Base-by-base conservation (phyloP, 2,888 invertebrate species). In the Microplitis deprimator region DNA sequence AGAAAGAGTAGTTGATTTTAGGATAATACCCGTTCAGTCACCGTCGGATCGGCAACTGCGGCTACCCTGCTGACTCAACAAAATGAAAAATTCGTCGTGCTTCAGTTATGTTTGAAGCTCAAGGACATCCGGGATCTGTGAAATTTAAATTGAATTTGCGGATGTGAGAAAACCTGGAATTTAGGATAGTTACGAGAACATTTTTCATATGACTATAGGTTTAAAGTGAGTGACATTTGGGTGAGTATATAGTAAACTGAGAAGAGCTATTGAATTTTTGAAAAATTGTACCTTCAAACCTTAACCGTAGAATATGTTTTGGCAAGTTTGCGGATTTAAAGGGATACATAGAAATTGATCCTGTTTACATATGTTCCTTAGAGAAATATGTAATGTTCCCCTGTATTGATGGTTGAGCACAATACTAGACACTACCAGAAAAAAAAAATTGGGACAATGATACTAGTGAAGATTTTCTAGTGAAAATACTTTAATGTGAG, bases 71-170 rank as follows among this genome's bases (percentile, higher is more conserved):
- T 78, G 79, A 75, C 70, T 64, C 61, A 81, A 80, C 79, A 79
- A 81, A 82, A 84, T 83, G 81, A 75, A 39, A 73, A 82, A 87
- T 88, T 87, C 85, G 87, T 79, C 85, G 79, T 81, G 87, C 88
- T 88, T 88, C 85, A 84, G 83, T 85, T 86, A 84, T 81, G 77
- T 81, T 79, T 82, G 85, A 86, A 82, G 80, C 79, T 78, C 82
- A 83, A 84, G 83, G 84, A 82, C 85, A 82, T 82, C 81, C 81
- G 80, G 80, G 79, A 81, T 82, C 83, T 84, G 82, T 80, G 78
- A 83, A 82, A 77, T 78, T 60, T 76, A 75, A 77, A 70, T 77
- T 75, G 79, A 79, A 85, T 86, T 87, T 86, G 83, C 86, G 87
- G 84, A 87, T 87, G 84, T 85, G 85, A 85, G 79, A 79, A 80